Evolutionary conservation across 2,888 invertebrate species (phyloP), one percentile per base, ranked within the genome.

Genomic region (Megastigmus dorsalis): DNA sequence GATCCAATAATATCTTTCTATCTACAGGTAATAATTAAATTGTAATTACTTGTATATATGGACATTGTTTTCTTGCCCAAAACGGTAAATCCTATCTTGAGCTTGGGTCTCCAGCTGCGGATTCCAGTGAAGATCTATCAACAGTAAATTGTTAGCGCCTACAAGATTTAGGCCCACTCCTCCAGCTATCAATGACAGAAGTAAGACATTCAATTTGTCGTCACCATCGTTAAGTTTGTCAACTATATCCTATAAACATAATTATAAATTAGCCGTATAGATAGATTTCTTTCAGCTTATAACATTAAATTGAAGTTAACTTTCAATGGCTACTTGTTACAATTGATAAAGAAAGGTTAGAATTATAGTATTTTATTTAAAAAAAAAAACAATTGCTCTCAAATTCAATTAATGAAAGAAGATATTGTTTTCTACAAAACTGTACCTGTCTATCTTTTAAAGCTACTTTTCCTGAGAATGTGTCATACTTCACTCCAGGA

Each of bases 61-160:
- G 0, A 97, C 96, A 79, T 91, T 88, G 82, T 93, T 94, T 59
- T 88, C 91, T 88, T 97, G 97, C 0, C 97, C 97, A 74, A 97
- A 93, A 72, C 97, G 89, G 89, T 97, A 96, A 75, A 97, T 93
- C 73, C 97, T 90, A 89, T 97, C 97, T 89, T 95, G 95, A 0
- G 97, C 97, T 87, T 98, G 97, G 65, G 93, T 91, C 88, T 97
- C 97, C 62, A 97, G 88, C 83, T 97, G 96, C 0, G 97, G 97
- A 90, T 97, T 97, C 96, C 97, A 97, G 88, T 97, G 97, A 63
- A 96, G 91, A 89, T 98, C 97, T 26, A 96, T 87, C 52, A 98
- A 89, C 33, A 97, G 91, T 63, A 98, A 90, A 87, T 97, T 95
- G 89, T 95, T 97, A 2, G 94, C 97, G 4, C 97, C 97, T 69